phyloP scores from a whole-genome alignment of 2,888 invertebrate species.

The Willowsia nigromaculata region DNA sequence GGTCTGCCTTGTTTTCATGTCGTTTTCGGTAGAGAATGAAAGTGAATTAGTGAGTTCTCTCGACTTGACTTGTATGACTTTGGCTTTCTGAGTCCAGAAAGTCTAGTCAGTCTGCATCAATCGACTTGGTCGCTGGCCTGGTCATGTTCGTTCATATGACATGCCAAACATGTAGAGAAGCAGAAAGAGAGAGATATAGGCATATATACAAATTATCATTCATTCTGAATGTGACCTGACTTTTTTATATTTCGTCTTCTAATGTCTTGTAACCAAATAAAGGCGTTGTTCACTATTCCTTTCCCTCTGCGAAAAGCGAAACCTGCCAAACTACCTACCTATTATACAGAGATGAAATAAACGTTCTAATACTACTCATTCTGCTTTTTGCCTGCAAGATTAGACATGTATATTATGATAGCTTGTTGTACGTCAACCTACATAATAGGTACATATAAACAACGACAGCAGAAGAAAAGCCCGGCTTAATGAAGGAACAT shows the following conservation, averaged over 20 bases:
- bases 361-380: too few species aligned
- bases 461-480: not conserved
- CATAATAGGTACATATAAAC: not conserved
- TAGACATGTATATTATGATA: not conserved
- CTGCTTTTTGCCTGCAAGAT: conserved; percentile 18
- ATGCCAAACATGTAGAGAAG: conserved; percentile 29
- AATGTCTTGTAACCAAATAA: conserved; percentile 45
- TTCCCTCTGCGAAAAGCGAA: not conserved
- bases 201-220: not conserved
- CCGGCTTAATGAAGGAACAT: not conserved
- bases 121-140: conserved; percentile 12
- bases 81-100: conserved; percentile 50
- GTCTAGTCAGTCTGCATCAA: conserved; percentile 49
- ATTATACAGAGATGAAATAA: not conserved
- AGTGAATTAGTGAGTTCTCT: not conserved
- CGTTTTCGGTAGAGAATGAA: not conserved
- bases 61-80: conserved; percentile 2
- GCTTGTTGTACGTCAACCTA: not conserved
- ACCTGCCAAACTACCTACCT: conserved; percentile 42
- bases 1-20: conserved; percentile 10
- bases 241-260: not conserved
- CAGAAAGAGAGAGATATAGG: too few species aligned
- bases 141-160: not conserved
- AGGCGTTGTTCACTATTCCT: conserved; percentile 41
- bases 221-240: conserved; percentile 19